phyloP scores from a whole-genome alignment of 1,140 invertebrate species.

The Diabrotica virgifera region DNA sequence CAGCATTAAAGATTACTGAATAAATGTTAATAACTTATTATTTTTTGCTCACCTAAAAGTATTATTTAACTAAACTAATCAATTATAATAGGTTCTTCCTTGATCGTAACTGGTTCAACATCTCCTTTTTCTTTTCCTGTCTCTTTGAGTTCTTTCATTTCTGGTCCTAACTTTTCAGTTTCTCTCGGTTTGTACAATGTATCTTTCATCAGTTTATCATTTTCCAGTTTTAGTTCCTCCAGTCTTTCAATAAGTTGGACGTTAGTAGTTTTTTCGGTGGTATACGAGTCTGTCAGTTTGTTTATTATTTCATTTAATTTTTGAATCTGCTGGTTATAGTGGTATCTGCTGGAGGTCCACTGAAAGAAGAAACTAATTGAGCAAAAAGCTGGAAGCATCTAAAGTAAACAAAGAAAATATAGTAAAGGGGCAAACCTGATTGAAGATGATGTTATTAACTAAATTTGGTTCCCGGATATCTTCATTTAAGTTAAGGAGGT shows the following conservation, averaged over 20 bases:
- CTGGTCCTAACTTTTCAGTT: not conserved
- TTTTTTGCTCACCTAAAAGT: no score
- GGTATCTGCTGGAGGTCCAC: slow-evolving; percentile 5
- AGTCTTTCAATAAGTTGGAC: not conserved
- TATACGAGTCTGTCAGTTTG: slow-evolving; percentile 5
- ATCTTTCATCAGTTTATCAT: not conserved
- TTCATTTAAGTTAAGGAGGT: not conserved
- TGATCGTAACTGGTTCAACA: no score
- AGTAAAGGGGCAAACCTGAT: not conserved
- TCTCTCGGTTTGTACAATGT: not conserved
- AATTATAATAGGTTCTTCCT: no score
- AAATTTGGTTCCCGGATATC: slow-evolving; percentile 8
- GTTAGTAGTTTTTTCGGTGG: not conserved
- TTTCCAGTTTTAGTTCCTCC: not conserved
- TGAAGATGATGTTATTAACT: slow-evolving; percentile 1
- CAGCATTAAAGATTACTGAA: no score
- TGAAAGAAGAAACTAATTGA: not conserved
- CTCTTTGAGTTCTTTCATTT: not conserved
- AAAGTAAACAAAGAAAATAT: no score
- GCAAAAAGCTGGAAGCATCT: not conserved
- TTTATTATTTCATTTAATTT: not conserved
- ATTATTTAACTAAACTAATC: no score
- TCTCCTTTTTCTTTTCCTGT: not conserved
- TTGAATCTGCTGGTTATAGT: not conserved
- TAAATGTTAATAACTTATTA: no score